These are phyloP conservation scores for Graphium colonna DNA, from an alignment of 2,888 invertebrate genomes.

Conservation along the genomic window DNA sequence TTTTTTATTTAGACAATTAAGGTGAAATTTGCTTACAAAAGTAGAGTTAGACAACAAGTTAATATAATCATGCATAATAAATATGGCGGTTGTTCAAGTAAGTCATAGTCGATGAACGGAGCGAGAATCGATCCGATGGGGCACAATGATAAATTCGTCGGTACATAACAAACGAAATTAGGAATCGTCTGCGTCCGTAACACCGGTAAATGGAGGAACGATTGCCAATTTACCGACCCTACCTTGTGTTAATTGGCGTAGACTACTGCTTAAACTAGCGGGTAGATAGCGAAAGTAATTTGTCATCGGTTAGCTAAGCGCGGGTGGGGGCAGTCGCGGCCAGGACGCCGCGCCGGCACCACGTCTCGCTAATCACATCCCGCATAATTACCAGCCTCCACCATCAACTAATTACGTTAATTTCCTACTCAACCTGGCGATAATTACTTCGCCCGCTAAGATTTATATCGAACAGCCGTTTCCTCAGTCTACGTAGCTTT, in stretches of 20 bases:
- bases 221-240: slow-evolving; percentile 77
- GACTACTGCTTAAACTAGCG: slow-evolving; percentile 73
- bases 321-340: slow-evolving; percentile 45
- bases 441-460: slow-evolving; percentile 53
- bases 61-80: slow-evolving; percentile 20
- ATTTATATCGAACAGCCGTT: slow-evolving; percentile 14
- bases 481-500: neutral
- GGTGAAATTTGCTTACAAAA: too few species aligned
- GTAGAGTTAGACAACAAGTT: too few species aligned
- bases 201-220: slow-evolving; percentile 71
- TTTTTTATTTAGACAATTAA: too few species aligned
- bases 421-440: slow-evolving; percentile 72
- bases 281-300: slow-evolving; percentile 71
- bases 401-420: slow-evolving; percentile 77
- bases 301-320: slow-evolving; percentile 77
- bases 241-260: slow-evolving; percentile 73
- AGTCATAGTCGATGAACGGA: slow-evolving; percentile 38
- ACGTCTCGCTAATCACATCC: slow-evolving; percentile 73
- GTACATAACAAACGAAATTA: slow-evolving; percentile 50
- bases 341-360: slow-evolving; percentile 50
- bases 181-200: slow-evolving; percentile 58
- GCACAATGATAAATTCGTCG: slow-evolving; percentile 34
- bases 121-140: slow-evolving; percentile 17
- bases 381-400: slow-evolving; percentile 72
- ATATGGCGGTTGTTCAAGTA: slow-evolving; percentile 27